phyloP scores from a whole-genome alignment of 2,888 invertebrate genomes.

The Cynaeus angustus region DNA sequence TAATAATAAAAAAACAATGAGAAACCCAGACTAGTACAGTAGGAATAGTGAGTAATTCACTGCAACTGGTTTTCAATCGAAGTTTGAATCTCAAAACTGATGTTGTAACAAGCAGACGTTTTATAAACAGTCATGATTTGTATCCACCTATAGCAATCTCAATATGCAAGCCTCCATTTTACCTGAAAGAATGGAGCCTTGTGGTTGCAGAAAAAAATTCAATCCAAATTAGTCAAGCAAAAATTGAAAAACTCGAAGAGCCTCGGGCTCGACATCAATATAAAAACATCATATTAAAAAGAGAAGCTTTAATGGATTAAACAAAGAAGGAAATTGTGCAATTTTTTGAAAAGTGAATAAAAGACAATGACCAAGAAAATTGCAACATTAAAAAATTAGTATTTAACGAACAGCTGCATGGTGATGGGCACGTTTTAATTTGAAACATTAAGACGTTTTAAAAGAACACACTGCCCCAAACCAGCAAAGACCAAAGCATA shows the following conservation, averaged over 20 bases:
- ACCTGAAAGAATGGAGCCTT: conserved; percentile 92
- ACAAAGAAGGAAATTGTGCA: conserved; percentile 32
- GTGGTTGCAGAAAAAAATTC: conserved; percentile 80
- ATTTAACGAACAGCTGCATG: conserved; percentile 39
- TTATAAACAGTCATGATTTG: conserved; percentile 52
- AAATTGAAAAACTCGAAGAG: conserved; percentile 42
- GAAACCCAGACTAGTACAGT: neutral
- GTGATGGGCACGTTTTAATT: conserved; percentile 31
- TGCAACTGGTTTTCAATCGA: neutral
- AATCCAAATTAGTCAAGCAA: conserved; percentile 73
- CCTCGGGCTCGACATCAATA: conserved; percentile 39
- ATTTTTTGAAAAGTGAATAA: conserved; percentile 35
- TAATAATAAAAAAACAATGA: conserved; percentile 6
- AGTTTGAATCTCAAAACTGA: conserved; percentile 50
- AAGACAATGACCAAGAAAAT: conserved; percentile 26
- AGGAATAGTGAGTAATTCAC: neutral
- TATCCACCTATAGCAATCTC: conserved; percentile 70
- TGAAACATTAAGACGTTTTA: conserved; percentile 45
- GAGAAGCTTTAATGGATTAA: conserved; percentile 34
- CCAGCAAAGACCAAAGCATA: conserved; percentile 53
- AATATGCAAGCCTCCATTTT: conserved; percentile 80
- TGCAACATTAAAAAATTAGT: conserved; percentile 18
- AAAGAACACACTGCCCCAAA: conserved; percentile 44
- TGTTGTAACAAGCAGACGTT: conserved; percentile 59
- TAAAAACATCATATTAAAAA: conserved; percentile 39